These are phyloP conservation scores for Caenorhabditis elegans DNA, from an alignment of 1,140 invertebrate species.

Conservation along the genomic window WBcel235 BX284605.5:14431001-14431500, in stretches of 20 bases:
- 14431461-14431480: neutral
- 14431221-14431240: neutral
- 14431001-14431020: no score
- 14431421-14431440: neutral
- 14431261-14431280: neutral
- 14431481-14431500: neutral
- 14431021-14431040: no score
- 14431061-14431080: no score
- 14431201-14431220: constrained; percentile 8
- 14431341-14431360: neutral
- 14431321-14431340: constrained; percentile 23
- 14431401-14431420: no score
- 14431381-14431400: no score
- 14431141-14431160: neutral
- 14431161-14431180: neutral
- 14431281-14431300: neutral
- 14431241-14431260: no score
- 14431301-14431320: neutral
- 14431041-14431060: no score
- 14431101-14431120: neutral
- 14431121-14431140: neutral
- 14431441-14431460: neutral
- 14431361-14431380: no score
- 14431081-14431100: no score
- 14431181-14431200: no score